Conservation (phyloP, 53 echinoderm and acorn worm genomes). For the Patiria pectinifera region DNA sequence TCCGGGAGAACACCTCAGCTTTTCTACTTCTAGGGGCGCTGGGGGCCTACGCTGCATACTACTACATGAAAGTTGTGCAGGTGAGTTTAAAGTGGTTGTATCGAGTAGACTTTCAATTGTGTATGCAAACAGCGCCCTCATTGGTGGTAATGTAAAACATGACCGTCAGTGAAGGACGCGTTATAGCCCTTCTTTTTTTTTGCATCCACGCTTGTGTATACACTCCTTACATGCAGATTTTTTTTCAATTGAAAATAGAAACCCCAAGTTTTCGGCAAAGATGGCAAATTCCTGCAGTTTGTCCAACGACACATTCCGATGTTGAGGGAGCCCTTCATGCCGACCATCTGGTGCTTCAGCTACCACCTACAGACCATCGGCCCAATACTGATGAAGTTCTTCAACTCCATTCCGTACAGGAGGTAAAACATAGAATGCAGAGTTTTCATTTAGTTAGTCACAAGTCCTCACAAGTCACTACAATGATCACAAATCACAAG, state of each 20-base stretch:
- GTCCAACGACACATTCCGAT: conserved; percentile 69
- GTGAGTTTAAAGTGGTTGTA: conserved; percentile 18
- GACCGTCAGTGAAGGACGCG: background rate
- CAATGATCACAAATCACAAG: background rate
- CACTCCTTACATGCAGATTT: no score
- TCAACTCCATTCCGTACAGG: conserved; percentile 62
- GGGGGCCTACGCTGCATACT: conserved; percentile 71
- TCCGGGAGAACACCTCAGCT: background rate
- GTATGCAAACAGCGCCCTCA: no score
- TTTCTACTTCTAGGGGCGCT: background rate
- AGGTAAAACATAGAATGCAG: conserved; percentile 53
- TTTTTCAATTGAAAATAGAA: conserved; percentile 50
- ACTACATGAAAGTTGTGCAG: conserved; percentile 71
- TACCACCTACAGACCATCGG: conserved; percentile 77
- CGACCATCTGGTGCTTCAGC: conserved; percentile 85
- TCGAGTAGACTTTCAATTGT: no score
- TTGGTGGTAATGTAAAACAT: no score
- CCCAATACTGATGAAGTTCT: conserved; percentile 59
- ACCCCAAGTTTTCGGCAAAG: conserved; percentile 77
- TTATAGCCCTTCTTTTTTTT: no score
- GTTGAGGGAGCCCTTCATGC: conserved; percentile 75
- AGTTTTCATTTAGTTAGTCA: background rate
- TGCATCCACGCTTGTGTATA: no score
- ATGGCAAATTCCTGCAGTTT: conserved; percentile 71
- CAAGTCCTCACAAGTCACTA: no score